Percentiles rank a stretch among this genome's conserved stretches.
These are phyloP conservation scores for Drosophila sulfurigaster DNA, from an alignment of 1,140 invertebrate genomes.

Conservation along the genomic window DNA sequence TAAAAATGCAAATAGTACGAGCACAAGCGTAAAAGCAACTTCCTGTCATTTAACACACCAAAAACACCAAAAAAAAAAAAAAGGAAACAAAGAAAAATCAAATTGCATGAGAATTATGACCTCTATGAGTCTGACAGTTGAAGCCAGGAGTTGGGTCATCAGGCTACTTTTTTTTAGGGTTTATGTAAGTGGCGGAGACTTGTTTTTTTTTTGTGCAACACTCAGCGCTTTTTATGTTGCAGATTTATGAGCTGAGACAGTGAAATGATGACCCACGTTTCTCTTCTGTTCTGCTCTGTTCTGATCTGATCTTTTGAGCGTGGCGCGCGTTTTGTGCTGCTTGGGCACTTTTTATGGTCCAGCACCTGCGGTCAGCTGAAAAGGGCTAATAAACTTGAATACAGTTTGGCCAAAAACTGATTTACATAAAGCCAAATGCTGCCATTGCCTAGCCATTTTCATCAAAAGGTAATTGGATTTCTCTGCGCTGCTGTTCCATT, in stretches of 20 bases:
- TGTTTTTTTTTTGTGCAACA: constrained; percentile 42
- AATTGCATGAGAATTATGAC: constrained; percentile 77
- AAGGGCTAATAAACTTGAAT: constrained; percentile 75
- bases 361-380: constrained; percentile 70
- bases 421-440: constrained; percentile 76
- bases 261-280: constrained; percentile 72
- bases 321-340: constrained; percentile 59
- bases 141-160: constrained; percentile 12
- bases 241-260: constrained; percentile 80
- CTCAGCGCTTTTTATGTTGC: constrained; percentile 75
- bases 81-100: constrained; percentile 42
- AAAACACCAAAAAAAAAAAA: constrained; percentile 35
- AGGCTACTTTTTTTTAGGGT: neutral
- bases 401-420: constrained; percentile 48
- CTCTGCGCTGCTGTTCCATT: constrained; percentile 1
- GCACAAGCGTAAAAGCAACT: constrained; percentile 54
- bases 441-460: constrained; percentile 61
- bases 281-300: no score
- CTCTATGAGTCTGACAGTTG: constrained; percentile 63
- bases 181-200: constrained; percentile 45
- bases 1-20: constrained; percentile 78
- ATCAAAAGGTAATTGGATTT: constrained; percentile 77
- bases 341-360: constrained; percentile 75
- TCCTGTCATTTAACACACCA: constrained; percentile 61
- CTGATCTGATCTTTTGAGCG: constrained; percentile 24